Evolutionary conservation across 2,888 invertebrate species (phyloP).

Genomic region (Mimachlamys varia): DNA sequence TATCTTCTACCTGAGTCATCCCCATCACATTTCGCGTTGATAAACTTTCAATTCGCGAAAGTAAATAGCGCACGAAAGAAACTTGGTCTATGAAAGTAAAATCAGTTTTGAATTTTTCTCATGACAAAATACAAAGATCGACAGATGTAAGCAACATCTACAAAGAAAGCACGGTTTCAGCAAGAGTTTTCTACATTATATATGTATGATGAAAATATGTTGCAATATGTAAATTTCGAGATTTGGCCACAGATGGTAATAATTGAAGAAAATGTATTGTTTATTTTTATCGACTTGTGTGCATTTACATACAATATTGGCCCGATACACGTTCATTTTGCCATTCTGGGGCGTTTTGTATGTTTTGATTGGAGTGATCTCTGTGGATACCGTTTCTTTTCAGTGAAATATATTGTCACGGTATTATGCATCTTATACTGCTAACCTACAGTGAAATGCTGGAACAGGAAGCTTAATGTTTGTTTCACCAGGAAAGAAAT

Average conservation of each 20-base stretch:
- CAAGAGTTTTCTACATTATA: neutral
- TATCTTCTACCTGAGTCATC: too few relatives aligned
- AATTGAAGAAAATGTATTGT: too few relatives aligned
- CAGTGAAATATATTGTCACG: neutral
- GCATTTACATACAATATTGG: neutral
- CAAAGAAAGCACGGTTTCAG: too few relatives aligned
- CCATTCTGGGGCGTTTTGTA: neutral
- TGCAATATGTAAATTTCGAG: too few relatives aligned
- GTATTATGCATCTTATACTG: neutral
- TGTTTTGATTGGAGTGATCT: neutral
- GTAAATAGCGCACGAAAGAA: too few relatives aligned
- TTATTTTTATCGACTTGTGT: neutral
- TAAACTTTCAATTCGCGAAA: too few relatives aligned
- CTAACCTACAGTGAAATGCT: neutral
- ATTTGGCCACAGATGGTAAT: too few relatives aligned
- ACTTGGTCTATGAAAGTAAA: too few relatives aligned
- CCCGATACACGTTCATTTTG: neutral
- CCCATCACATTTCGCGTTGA: too few relatives aligned
- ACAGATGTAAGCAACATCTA: neutral
- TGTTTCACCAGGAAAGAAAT: neutral
- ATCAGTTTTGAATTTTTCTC: too few relatives aligned
- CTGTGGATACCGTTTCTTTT: neutral
- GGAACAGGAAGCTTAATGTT: neutral
- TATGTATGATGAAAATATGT: neutral
- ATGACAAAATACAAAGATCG: too few relatives aligned